Percentiles rank a stretch among this genome's conserved stretches.
These are phyloP conservation scores for Ctenopoma kingsleyae DNA, from an alignment of 2,797 vertebrate species.

Conservation along the genomic window DNA sequence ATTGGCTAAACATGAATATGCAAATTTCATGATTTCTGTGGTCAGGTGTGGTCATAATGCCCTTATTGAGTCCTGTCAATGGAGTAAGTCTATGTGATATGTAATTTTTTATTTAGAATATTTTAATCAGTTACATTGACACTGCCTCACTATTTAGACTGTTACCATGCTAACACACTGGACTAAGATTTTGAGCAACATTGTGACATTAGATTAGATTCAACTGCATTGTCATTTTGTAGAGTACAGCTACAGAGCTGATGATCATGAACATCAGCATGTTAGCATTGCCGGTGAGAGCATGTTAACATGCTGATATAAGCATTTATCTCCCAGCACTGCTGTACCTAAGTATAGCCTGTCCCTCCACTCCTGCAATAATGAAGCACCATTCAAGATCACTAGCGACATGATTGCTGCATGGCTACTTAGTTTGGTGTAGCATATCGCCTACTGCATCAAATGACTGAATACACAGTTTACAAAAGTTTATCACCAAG, in stretches of 20 bases:
- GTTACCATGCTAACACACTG: neutral
- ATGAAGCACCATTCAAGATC: neutral
- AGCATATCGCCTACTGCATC: neutral
- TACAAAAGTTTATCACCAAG: neutral
- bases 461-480: neutral
- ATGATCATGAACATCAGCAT: neutral
- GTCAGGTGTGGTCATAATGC: neutral
- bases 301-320: neutral
- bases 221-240: neutral
- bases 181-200: no score
- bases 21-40: neutral
- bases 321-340: neutral
- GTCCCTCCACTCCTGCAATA: neutral
- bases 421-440: neutral
- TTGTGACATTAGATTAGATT: neutral
- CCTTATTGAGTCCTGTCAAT: neutral
- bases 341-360: neutral
- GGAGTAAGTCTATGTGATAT: neutral
- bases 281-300: neutral
- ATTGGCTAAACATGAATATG: neutral
- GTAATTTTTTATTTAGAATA: neutral
- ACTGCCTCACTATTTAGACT: neutral
- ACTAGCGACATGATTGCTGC: no score
- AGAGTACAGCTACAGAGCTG: neutral
- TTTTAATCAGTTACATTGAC: neutral